Base-by-base conservation (phyloP, 2,888 invertebrate genomes). In the Caenorhabditis panamensis region DNA sequence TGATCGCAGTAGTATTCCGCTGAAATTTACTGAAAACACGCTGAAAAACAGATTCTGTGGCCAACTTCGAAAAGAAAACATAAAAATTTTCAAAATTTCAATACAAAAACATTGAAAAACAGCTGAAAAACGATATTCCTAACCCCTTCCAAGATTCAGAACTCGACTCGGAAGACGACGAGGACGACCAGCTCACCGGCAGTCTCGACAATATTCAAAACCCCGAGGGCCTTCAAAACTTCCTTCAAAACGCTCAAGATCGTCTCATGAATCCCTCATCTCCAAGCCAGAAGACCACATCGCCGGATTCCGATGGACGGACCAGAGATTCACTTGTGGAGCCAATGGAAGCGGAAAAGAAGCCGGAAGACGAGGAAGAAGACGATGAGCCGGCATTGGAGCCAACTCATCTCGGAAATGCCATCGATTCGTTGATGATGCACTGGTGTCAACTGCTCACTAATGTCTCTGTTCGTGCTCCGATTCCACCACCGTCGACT, bases 401-500 rank as follows among this genome's bases (percentile, higher is more conserved):
- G 18, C 67, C 63, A 5, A 75, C 82, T 8, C 36, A 44, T 1
- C 51, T 82, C 22, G 82, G 82, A 4, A 44, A 66, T 18, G 78
- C 79, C 9, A 61, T 82, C 36, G 82, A 82, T 49, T 58, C 68
- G 9, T 41, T 82, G 20, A 79, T 82, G 79, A 82, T 79, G 77
- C 41, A 71, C 54, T 82, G 78, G 77, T 78, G 77, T 63, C 82
- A 82, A 28, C 22, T 82, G 16, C 37, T 83, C 37, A 79, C 76
- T 28, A 82, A 80, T 64, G 77, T 81, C 5, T 59, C 79, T 1
- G 67, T 66, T 1, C 71, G 66, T n/a, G 59, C 79, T 8, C 82
- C 83, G 11, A 72, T 82, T 26, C 85, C 83, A 18, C 82, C 83
- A 8, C 85, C 84, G 18, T 84, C 87, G 1, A 82, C 86, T 1